Evolutionary conservation across 2,797 vertebrate genomes (phyloP), one percentile per base, ranked within the genome.

Genomic region (Clarias platycephalus): DNA sequence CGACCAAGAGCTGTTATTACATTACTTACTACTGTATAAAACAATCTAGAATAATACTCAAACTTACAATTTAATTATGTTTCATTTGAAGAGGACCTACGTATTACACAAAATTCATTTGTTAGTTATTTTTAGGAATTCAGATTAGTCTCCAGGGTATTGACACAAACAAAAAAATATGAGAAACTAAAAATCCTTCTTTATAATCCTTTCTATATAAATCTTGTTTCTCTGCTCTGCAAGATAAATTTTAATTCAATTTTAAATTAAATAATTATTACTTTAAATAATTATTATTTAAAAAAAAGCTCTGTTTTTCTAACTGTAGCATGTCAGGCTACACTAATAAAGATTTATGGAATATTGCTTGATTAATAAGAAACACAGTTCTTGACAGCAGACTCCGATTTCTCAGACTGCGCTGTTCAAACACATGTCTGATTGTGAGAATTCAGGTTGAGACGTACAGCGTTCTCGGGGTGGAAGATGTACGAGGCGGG

Each of bases 401-500:
- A 16, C 18, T 40, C 34, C 13, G 67, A n/a, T 22, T 57, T 31
- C 9, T 31, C 22, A 26, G 72, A 55, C 72, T 31, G 26, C 18
- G 12, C 13, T 44, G 37, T 44, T 71, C 3, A 6, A 70, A 70
- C 4, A 58, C 34, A 53, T 2, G 53, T 79, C 26, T 13, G 66
- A 24, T 28, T 49, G 26, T 3, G 20, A 44, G 10, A 37, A 60
- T 15, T 62, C 53, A 7, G 3, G 16, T 6, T 44, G 62, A 53
- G 24, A 96, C 97, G 95, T 92, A 99, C 98, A 88, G 98, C 98
- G 66, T 99, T 99, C 93, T 99, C 98, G 0, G 98, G 98, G 88
- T 99, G 98, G 95, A 99, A 99, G 95, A 98, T 98, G 92, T 99
- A 99, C 37, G 98, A 99, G 89, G 98, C 98, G 79, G 98, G 98